phyloP scores from a whole-genome alignment of 2,113 vertebrate genomes.

The Actinemys pallida region DNA sequence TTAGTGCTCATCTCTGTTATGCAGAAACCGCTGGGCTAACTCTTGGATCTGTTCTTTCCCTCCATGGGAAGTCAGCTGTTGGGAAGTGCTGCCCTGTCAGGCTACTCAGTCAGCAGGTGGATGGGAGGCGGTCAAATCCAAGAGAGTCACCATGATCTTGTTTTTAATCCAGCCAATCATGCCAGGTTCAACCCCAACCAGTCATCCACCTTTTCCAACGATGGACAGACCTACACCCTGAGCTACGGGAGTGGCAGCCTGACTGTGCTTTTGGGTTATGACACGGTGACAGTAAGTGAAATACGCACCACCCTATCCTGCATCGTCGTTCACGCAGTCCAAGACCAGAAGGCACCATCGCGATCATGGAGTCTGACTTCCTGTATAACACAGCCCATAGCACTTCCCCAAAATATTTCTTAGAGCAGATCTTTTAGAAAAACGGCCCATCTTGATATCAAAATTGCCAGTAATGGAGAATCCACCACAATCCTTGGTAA shows the following conservation, averaged over 20 bases:
- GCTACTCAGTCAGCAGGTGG: not conserved
- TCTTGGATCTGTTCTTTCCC: not conserved
- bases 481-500: not conserved
- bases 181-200: constrained; percentile 57
- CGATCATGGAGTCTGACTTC: not conserved
- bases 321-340: not conserved
- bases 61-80: rapidly evolving
- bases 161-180: constrained; percentile 66
- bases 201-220: constrained; percentile 74
- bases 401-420: not conserved
- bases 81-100: rapidly evolving
- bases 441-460: not conserved
- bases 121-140: rapidly evolving
- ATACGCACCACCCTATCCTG: rapidly evolving
- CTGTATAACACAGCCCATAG: not conserved
- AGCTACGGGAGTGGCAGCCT: constrained; percentile 77
- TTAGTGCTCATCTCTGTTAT: not conserved
- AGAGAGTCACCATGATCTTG: rapidly evolving
- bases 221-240: constrained; percentile 41
- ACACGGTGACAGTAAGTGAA: constrained; percentile 77
- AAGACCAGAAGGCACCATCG: not conserved
- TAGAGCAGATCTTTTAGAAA: not conserved
- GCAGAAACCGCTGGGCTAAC: not conserved
- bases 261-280: constrained; percentile 66
- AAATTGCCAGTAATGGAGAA: not conserved